phyloP scores from a whole-genome alignment of 2,113 vertebrate genomes.

The Microcebus griseorufus region DNA sequence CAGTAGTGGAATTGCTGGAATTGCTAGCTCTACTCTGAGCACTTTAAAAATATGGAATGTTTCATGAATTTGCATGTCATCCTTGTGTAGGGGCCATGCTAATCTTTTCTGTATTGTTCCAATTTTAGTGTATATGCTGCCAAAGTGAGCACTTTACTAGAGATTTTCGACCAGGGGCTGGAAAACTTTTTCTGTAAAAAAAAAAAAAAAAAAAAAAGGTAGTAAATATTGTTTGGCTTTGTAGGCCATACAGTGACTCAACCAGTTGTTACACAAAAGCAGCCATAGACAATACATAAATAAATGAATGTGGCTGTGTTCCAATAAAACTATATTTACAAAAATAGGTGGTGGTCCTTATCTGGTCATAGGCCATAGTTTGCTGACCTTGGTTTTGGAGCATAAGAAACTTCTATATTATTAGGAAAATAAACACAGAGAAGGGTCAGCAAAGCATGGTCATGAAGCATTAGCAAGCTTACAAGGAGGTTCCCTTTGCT shows the following conservation, averaged over 20 bases:
- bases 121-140: too few species aligned
- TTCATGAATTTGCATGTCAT: too few species aligned
- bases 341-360: background rate
- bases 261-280: background rate
- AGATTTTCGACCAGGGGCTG: background rate
- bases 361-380: background rate
- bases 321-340: background rate
- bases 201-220: background rate
- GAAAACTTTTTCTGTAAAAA: background rate
- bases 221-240: background rate
- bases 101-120: too few species aligned
- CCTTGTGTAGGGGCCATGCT: too few species aligned
- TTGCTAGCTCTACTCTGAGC: too few species aligned
- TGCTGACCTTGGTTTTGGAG: background rate
- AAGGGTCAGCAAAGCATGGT: background rate
- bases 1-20: too few species aligned
- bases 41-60: too few species aligned
- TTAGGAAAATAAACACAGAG: background rate
- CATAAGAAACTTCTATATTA: background rate
- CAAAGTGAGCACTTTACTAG: too few species aligned
- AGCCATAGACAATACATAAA: background rate
- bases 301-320: background rate
- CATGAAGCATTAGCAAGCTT: background rate
- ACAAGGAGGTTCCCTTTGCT: background rate
- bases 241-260: background rate